phyloP scores from a whole-genome alignment of 2,888 invertebrate genomes.

The Thymelicus sylvestris region DNA sequence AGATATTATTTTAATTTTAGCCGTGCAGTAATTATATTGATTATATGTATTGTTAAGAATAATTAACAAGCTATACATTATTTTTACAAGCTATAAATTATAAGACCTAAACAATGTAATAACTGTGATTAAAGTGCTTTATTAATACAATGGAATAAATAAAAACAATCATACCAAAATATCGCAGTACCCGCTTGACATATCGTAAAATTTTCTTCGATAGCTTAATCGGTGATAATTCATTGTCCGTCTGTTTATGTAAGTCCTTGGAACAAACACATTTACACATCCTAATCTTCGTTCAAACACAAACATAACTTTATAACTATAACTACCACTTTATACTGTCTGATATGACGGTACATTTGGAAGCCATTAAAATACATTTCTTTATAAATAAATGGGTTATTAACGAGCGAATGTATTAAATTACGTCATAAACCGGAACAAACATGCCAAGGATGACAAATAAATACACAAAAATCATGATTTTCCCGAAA shows the following conservation, averaged over 20 bases:
- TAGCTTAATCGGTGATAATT: conserved; percentile 44
- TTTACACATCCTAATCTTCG: conserved; percentile 53
- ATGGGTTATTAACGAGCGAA: not conserved
- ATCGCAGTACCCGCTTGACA: conserved; percentile 55
- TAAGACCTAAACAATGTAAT: too few species aligned
- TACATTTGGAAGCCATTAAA: conserved; percentile 25
- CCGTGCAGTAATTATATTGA: too few species aligned
- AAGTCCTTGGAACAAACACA: conserved; percentile 49
- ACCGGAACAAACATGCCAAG: not conserved
- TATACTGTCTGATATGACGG: not conserved
- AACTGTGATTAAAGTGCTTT: not conserved
- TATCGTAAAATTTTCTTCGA: conserved; percentile 53
- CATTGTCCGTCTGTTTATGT: conserved; percentile 48
- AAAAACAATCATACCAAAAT: conserved; percentile 64
- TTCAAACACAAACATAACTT: conserved; percentile 39
- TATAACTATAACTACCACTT: not conserved
- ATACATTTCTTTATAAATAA: conserved; percentile 17
- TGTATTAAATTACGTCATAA: conserved; percentile 8
- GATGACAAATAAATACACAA: not conserved
- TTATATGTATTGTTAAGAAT: too few species aligned
- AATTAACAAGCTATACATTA: too few species aligned
- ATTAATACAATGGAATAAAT: conserved; percentile 6
- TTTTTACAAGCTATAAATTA: too few species aligned
- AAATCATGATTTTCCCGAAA: not conserved
- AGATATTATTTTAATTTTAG: too few species aligned